Base-by-base conservation (phyloP, 1,140 invertebrate genomes). In the Diachasmimorpha longicaudata region DNA sequence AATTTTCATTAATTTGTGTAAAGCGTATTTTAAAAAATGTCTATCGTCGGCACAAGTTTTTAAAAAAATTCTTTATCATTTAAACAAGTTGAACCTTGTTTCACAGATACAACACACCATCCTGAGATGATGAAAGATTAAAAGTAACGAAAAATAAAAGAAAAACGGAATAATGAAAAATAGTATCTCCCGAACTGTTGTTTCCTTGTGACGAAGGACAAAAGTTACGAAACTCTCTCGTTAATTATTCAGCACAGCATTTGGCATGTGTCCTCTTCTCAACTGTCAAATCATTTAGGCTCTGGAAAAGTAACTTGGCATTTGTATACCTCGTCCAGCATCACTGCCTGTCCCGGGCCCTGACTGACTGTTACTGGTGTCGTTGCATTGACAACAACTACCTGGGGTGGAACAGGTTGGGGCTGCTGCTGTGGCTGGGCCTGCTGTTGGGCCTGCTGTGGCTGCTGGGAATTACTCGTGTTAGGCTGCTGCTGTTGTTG, bases 231-330 rank as follows among this genome's bases (percentile, higher is more conserved):
- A 79, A 79, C 66, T 70, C 76, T 75, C 77, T 76, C 73, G 25
- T 68, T 79, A 68, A 72, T 63, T 63, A 58, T 52, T 77, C 44
- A 77, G 78, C 75, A 77, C 81, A 83, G 71, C 78, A 82, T 70
- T 79, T 80, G 75, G 80, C 79, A 81, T 78, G 75, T 77, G 83
- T 79, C 79, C 79, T 81, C 36, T 68, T 68, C 31, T 84, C 84
- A 87, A 79, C 81, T 82, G 81, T 76, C 23, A 76, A 89, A 89
- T 89, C 87, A 89, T 89, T 89, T 89, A 79, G 87, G 86, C 82
- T 90, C 89, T 46, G 88, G 87, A 79, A 90, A 90, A 78, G 89
- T 87, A 80, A 90, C 89, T 85, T 90, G 88, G 81, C 89, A 90
- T 83, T 90, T 90, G 85, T 90, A 90, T 76, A 90, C 87, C 70